A percentile compares a stretch with the other conserved stretches of the same genome.
These are phyloP conservation scores for Pentalonia nigronervosa DNA, from an alignment of 1,140 invertebrate species.

Conservation along the genomic window DNA sequence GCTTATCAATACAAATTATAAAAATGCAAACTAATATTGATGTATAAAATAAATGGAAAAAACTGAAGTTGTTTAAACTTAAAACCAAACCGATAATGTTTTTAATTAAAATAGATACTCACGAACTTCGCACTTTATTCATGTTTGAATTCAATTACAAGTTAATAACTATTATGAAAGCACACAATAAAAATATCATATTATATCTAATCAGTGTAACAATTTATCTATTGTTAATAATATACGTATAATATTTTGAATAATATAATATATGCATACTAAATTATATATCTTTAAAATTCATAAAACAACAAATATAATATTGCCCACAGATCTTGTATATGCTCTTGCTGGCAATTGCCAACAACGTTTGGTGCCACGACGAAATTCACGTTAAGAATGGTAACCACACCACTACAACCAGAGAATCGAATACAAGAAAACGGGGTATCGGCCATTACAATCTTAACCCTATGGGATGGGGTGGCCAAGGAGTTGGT, in stretches of 20 bases:
- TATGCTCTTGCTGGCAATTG: not conserved
- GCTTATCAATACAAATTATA: not conserved
- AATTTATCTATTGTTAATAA: not conserved
- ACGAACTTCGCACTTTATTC: not conserved
- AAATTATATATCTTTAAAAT: too few relatives aligned
- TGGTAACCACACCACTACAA: not conserved
- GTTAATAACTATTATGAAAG: not conserved
- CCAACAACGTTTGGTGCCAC: not conserved
- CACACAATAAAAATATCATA: not conserved
- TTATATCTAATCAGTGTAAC: not conserved
- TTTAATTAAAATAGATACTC: not conserved
- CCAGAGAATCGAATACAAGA: not conserved
- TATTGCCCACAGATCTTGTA: constrained; percentile 18
- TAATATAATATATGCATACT: too few relatives aligned
- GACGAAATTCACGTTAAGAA: not conserved
- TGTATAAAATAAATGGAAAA: not conserved
- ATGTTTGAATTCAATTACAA: too few relatives aligned
- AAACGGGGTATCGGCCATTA: constrained; percentile 25
- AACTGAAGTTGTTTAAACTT: not conserved
- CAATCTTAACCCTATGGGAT: not conserved
- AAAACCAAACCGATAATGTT: not conserved
- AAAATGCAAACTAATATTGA: not conserved
- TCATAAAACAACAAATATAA: not conserved
- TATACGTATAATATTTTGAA: not conserved
- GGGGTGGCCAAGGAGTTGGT: constrained; percentile 25